Percentiles rank a stretch among this genome's conserved stretches.
phyloP scores from a whole-genome alignment of 2,113 vertebrate genomes.

The Lepus americanus region DNA sequence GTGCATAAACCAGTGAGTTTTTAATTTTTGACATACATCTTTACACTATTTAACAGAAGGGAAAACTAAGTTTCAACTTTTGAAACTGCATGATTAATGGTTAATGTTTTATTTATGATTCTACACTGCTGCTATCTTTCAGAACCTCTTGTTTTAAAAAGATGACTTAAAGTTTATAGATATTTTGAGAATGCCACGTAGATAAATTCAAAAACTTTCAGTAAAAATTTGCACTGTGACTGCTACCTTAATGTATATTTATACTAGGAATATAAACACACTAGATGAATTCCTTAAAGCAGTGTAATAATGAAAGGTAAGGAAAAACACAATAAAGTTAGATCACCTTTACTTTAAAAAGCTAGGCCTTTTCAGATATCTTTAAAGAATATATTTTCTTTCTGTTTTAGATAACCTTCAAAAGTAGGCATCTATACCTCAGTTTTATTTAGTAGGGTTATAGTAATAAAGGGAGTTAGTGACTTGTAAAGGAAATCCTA shows the following conservation, averaged over 20 bases:
- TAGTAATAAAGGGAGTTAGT: neutral
- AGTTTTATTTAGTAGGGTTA: slow-evolving; percentile 16
- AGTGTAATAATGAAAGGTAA: neutral
- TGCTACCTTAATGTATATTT: neutral
- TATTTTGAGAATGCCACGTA: slow-evolving; percentile 29
- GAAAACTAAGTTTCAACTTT: slow-evolving; percentile 41
- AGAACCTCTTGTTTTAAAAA: neutral
- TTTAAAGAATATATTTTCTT: slow-evolving; percentile 38
- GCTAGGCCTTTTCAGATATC: slow-evolving; percentile 20
- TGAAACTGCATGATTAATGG: slow-evolving; percentile 39
- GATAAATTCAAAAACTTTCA: slow-evolving; percentile 3
- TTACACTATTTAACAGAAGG: neutral
- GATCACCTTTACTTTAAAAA: slow-evolving; percentile 6
- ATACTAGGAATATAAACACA: neutral
- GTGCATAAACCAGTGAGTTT: slow-evolving; percentile 1
- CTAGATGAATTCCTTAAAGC: neutral
- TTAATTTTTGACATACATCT: slow-evolving; percentile 55
- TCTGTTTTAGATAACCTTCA: slow-evolving; percentile 39
- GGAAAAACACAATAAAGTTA: neutral
- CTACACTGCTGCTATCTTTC: slow-evolving; percentile 37
- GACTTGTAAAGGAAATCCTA: slow-evolving; percentile 3
- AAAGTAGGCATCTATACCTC: neutral
- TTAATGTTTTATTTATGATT: slow-evolving; percentile 45
- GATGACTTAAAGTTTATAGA: neutral
- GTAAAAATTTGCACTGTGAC: neutral